Base-by-base conservation (phyloP, 2,888 invertebrate genomes). In the Lycia hirtaria region DNA sequence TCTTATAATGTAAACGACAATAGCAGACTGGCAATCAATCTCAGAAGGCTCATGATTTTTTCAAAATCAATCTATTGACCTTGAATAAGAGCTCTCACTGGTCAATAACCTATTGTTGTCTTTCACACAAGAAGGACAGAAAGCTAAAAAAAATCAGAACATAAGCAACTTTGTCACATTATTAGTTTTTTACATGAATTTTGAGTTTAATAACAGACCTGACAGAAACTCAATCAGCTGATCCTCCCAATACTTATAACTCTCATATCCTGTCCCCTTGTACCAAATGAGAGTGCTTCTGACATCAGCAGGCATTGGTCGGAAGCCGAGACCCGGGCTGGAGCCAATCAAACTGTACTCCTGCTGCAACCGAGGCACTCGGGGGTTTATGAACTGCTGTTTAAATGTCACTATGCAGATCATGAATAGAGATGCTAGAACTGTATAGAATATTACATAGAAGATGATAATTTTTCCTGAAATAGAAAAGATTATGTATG, bases 271-370 rank as follows among this genome's bases (percentile, higher is more conserved):
- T 0, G 96, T 96, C 19, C 96, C 97, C 80, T 96, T 96, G 88
- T 98, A 98, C 96, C 97, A 97, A 76, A 99, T 98, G 58, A 99
- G 93, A 6, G 99, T 98, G 80, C 98, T 98, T 73, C 98, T 96
- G 6, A 97, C 96, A 80, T 98, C 97, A 3, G 95, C 94, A 12
- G 99, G 98, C 93, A 97, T 94, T 5, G 99, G 99, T 68, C 99
- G 94, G 89, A 98, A 99, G 50, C 99, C 99, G 53, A 99, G 92
- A 56, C 98, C 99, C 57, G 99, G 99, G 92, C 98, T 98, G 65
- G 96, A 95, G 69, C 98, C 98, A 68, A 98, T 98, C 50, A 98
- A 92, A 9, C 98, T 97, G 63, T 94, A 90, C 30, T 96, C 95
- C 67, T 97, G 93, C 80, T 95, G 96, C 94, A 97, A 96, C 68